These are phyloP conservation scores for Cyphomyrus discorhynchus DNA, from an alignment of 2,113 vertebrate genomes.

Conservation along the genomic window DNA sequence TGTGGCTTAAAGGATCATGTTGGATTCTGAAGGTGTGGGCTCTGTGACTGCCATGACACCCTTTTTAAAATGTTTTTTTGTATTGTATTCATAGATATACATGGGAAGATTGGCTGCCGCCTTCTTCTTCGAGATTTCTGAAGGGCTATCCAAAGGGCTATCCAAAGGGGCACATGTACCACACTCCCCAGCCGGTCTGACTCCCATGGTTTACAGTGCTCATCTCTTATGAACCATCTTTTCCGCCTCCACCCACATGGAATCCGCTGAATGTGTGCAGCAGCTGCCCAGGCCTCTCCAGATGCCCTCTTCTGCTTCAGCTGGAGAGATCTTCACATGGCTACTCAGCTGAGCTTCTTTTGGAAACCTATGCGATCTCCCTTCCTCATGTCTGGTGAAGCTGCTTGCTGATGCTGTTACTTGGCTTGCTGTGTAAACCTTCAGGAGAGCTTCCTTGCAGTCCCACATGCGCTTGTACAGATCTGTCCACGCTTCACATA, in stretches of 20 bases:
- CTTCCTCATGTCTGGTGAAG: neutral
- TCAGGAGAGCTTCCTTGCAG: neutral
- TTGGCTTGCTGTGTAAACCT: neutral
- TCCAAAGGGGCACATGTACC: neutral
- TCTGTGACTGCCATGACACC: neutral
- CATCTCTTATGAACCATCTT: neutral
- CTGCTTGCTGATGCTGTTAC: neutral
- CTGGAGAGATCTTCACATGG: neutral
- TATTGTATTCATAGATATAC: neutral
- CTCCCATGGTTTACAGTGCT: neutral
- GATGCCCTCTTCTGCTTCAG: neutral
- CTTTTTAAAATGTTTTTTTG: neutral
- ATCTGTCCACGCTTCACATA: neutral
- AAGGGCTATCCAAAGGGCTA: neutral
- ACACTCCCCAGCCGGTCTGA: neutral
- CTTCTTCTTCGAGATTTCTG: neutral
- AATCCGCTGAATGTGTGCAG: neutral
- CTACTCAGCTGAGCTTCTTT: neutral
- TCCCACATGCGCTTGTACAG: neutral
- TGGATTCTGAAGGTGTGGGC: neutral
- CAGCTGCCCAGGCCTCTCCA: neutral
- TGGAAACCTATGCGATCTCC: neutral
- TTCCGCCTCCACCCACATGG: neutral
- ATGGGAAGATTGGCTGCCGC: neutral
- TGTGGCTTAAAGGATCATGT: neutral